Conservation (phyloP, 2,888 invertebrate species). For the Strigamia transsilvanica region DNA sequence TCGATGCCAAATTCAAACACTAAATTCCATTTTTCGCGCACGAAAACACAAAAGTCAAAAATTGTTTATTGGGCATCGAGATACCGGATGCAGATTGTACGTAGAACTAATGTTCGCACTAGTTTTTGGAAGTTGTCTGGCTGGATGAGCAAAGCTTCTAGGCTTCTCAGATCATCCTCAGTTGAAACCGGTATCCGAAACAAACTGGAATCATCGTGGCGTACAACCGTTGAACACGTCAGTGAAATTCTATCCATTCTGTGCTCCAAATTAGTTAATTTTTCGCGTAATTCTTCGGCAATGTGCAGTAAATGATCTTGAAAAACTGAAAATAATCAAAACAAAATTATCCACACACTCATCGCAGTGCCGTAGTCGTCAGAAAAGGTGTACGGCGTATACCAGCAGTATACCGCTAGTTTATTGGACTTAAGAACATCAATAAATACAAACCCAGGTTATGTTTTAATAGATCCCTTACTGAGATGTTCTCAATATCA, state of each 20-base stretch:
- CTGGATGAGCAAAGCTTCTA: background rate
- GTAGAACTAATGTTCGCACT: background rate
- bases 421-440: no score
- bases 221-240: background rate
- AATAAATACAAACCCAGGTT: background rate
- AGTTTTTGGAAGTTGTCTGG: background rate
- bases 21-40: no score
- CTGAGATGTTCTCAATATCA: background rate
- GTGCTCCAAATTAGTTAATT: constrained; percentile 1
- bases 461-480: background rate
- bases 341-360: no score
- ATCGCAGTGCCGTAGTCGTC: no score
- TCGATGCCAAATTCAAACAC: no score
- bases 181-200: background rate
- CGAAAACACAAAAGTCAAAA: no score
- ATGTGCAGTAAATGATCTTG: background rate
- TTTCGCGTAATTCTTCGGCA: background rate
- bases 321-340: background rate
- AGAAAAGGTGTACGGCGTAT: no score
- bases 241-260: background rate
- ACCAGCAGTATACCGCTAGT: no score
- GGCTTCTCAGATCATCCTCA: background rate
- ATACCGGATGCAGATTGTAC: no score
- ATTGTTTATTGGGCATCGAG: no score
- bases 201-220: background rate